Percentiles rank a stretch among this genome's conserved stretches.
Conservation (phyloP, 2,113 vertebrate genomes). For the Tragelaphus imberbis region DNA sequence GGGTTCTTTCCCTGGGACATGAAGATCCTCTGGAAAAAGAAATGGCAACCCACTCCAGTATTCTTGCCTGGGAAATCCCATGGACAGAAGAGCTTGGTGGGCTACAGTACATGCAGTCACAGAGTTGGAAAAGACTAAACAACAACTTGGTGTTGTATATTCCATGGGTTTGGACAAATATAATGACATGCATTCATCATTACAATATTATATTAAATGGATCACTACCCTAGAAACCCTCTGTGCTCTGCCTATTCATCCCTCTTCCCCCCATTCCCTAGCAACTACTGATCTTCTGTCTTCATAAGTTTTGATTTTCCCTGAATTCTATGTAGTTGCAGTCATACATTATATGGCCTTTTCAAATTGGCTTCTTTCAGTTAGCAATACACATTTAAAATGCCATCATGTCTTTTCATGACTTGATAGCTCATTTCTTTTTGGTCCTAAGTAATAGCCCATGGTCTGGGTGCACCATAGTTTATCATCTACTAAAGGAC, state of each 20-base stretch:
- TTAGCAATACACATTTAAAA: neutral
- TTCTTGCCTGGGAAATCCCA: neutral
- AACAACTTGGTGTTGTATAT: neutral
- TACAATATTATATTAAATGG: neutral
- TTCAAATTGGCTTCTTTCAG: neutral
- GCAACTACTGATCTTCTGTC: neutral
- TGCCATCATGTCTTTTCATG: neutral
- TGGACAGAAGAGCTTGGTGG: neutral
- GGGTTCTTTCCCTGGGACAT: neutral
- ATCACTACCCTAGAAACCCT: neutral
- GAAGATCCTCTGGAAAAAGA: neutral
- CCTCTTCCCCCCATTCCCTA: neutral
- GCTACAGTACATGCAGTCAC: neutral
- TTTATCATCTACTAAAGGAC: neutral
- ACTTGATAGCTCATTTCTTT: neutral
- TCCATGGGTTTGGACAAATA: neutral
- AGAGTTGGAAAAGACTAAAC: neutral
- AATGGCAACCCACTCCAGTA: neutral
- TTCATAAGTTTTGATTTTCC: neutral
- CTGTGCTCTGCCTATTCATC: neutral
- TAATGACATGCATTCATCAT: neutral
- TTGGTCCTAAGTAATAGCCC: neutral
- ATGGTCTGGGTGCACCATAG: neutral
- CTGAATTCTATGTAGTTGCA: neutral
- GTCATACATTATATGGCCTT: neutral